Evolutionary conservation across 1,140 invertebrate genomes (phyloP).

Genomic region (Semibalanus balanoides): DNA sequence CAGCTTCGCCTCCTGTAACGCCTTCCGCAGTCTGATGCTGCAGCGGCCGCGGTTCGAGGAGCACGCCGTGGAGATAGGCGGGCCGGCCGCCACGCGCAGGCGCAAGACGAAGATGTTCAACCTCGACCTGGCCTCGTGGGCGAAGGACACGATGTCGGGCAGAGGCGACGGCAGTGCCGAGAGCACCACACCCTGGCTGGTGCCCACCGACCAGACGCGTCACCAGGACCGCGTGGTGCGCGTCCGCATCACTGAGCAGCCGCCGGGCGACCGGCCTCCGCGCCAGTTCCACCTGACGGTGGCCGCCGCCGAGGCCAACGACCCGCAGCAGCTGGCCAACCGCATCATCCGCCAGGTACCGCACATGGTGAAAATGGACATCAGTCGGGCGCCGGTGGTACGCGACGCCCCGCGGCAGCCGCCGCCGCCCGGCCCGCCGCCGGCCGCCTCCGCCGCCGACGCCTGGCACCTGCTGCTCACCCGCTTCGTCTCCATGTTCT

Average conservation of each 20-base stretch:
- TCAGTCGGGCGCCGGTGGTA: background rate
- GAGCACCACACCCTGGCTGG: background rate
- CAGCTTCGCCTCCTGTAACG: background rate
- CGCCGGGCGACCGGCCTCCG: no score
- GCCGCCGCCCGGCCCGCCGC: no score
- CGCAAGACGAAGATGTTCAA: no score
- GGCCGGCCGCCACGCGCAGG: no score
- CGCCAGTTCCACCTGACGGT: background rate
- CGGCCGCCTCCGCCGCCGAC: no score
- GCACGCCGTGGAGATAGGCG: no score
- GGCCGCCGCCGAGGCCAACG: background rate
- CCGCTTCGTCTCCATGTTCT: background rate
- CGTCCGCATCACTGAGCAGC: background rate
- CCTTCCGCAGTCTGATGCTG: background rate
- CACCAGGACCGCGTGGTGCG: background rate
- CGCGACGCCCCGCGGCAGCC: no score
- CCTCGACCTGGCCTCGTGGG: no score
- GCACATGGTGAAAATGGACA: background rate
- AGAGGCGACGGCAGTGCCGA: background rate
- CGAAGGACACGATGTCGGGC: background rate
- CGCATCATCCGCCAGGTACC: background rate
- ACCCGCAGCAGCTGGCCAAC: background rate
- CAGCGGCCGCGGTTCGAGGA: background rate
- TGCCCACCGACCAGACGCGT: background rate
- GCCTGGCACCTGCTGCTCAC: background rate